Evolutionary conservation across 2,113 vertebrate genomes (phyloP).

Genomic region (Gambusia affinis): DNA sequence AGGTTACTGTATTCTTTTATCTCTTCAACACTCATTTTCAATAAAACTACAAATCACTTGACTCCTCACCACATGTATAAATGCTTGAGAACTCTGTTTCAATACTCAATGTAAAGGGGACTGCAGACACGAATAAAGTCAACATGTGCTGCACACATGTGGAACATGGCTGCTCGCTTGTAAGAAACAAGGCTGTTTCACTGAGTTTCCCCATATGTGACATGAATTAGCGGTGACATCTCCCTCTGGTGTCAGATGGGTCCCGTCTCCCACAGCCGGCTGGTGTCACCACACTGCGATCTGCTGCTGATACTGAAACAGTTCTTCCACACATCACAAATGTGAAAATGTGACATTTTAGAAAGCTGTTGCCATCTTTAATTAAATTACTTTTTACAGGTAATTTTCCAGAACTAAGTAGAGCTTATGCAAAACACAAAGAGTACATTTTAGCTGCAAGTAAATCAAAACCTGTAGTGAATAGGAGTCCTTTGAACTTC

Average conservation of each 20-base stretch:
- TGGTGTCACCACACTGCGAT: constrained; percentile 33
- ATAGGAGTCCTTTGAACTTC: constrained; percentile 10
- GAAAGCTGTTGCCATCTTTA: neutral
- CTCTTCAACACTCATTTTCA: neutral
- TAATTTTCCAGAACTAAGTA: constrained; percentile 5
- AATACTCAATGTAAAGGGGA: neutral
- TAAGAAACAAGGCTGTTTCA: constrained; percentile 51
- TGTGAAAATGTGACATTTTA: neutral
- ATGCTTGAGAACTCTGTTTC: constrained; percentile 8
- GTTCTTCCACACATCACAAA: neutral
- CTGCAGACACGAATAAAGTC: constrained; percentile 18
- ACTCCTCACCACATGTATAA: neutral
- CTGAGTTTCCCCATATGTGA: constrained; percentile 58
- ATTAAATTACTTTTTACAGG: neutral
- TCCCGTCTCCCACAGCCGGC: constrained; percentile 61
- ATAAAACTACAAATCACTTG: neutral
- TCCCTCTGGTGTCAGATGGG: constrained; percentile 53
- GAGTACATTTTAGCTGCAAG: neutral
- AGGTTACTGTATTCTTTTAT: neutral
- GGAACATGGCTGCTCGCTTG: constrained; percentile 26
- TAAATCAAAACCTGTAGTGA: constrained; percentile 13
- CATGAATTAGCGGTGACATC: constrained; percentile 60
- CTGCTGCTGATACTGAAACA: constrained; percentile 4
- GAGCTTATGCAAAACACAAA: constrained; percentile 2
- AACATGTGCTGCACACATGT: constrained; percentile 38